These are phyloP conservation scores for Zeuzera pyrina DNA, from an alignment of 2,888 invertebrate genomes.

Conservation along the genomic window DNA sequence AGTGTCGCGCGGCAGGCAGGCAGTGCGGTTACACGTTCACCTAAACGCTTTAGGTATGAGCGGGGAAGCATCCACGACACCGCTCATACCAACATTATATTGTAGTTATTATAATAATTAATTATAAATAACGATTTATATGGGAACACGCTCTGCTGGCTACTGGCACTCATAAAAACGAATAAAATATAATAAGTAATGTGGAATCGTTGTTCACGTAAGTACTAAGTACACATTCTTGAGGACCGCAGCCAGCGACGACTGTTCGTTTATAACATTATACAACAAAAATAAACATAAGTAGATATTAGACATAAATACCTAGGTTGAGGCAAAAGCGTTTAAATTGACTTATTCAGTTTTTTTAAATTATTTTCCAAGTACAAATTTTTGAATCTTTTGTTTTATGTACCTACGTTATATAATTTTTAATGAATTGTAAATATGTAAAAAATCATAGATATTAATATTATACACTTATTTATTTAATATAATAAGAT, in stretches of 20 bases:
- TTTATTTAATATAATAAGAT: conserved; percentile 62
- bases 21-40: conserved; percentile 33
- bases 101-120: conserved; percentile 65
- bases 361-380: conserved; percentile 55
- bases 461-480: conserved; percentile 49
- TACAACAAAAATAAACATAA: conserved; percentile 62
- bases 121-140: conserved; percentile 51
- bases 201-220: conserved; percentile 3
- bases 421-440: conserved; percentile 59
- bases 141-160: conserved; percentile 34
- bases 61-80: conserved; percentile 68
- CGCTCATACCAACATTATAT: conserved; percentile 72
- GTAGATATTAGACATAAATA: conserved; percentile 55
- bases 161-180: conserved; percentile 9
- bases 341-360: conserved; percentile 36
- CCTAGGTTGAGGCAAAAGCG: conserved; percentile 43
- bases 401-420: conserved; percentile 55
- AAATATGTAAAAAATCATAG: conserved; percentile 67
- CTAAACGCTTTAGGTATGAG: conserved; percentile 73
- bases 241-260: conserved; percentile 28
- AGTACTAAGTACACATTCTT: conserved; percentile 9
- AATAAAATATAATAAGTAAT: background rate
- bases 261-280: conserved; percentile 31
- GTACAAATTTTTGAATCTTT: conserved; percentile 65
- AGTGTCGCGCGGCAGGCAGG: conserved; percentile 47